Percentiles rank a stretch among this genome's conserved stretches.
Conservation (phyloP, 2,888 invertebrate species). For the Latrodectus hesperus region DNA sequence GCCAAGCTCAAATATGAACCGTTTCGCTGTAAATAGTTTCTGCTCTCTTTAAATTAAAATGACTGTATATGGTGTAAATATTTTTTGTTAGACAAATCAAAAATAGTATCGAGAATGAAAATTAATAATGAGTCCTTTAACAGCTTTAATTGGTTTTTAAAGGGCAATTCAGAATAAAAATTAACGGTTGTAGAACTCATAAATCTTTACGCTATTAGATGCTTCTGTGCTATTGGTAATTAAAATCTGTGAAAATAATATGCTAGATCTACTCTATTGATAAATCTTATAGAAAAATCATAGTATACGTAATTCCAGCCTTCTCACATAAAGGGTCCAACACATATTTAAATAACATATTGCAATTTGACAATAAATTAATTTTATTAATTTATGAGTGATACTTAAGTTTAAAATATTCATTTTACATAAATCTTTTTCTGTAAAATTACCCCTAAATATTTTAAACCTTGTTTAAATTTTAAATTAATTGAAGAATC, state of each 20-base stretch:
- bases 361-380: background rate
- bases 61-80: background rate
- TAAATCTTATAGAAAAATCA: background rate
- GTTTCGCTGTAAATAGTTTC: background rate
- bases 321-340: constrained; percentile 48
- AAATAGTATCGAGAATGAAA: background rate
- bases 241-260: constrained; percentile 1
- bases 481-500: background rate
- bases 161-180: background rate
- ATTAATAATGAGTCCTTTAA: background rate
- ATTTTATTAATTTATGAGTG: background rate
- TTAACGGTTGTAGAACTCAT: background rate
- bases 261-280: background rate
- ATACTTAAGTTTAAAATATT: background rate
- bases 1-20: background rate
- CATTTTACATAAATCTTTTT: background rate
- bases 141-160: background rate
- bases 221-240: background rate
- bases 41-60: background rate
- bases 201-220: background rate
- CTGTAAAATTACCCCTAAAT: background rate
- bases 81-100: constrained; percentile 1
- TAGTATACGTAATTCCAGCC: constrained; percentile 56
- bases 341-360: constrained; percentile 15
- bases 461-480: background rate